phyloP scores from a whole-genome alignment of 2,888 invertebrate species.

The Coelinius sp. region DNA sequence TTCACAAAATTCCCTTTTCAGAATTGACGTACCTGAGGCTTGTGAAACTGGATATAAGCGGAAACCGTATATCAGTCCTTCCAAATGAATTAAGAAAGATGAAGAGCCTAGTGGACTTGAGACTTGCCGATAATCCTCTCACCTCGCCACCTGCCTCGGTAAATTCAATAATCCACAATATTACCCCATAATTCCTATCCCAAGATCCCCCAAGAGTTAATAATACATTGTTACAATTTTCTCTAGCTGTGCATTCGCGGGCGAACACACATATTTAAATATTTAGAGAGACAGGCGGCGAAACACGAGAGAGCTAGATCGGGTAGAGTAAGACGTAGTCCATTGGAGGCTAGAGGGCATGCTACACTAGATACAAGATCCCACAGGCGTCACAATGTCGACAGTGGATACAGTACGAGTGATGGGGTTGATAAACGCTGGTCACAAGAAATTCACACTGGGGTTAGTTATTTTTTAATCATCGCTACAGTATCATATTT shows the following conservation, averaged over 20 bases:
- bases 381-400: conserved; percentile 83
- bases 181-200: not conserved
- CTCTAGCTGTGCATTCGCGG: conserved; percentile 90
- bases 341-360: conserved; percentile 73
- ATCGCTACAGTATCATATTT: conserved; percentile 33
- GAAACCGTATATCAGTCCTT: conserved; percentile 90
- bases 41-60: conserved; percentile 89
- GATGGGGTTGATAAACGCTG: conserved; percentile 87
- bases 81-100: conserved; percentile 92
- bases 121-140: conserved; percentile 90
- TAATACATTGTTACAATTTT: conserved; percentile 31
- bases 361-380: conserved; percentile 71
- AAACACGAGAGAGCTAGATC: conserved; percentile 76
- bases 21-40: conserved; percentile 91
- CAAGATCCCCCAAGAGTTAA: not conserved
- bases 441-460: conserved; percentile 80
- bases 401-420: conserved; percentile 91
- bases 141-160: conserved; percentile 94
- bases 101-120: conserved; percentile 85
- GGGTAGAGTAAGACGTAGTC: conserved; percentile 70
- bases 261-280: conserved; percentile 95
- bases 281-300: conserved; percentile 89
- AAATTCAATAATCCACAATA: conserved; percentile 74
- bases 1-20: conserved; percentile 64
- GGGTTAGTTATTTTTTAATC: conserved; percentile 61